Conservation (phyloP, 2,797 vertebrate species). For the Sebastolobus altivelis region DNA sequence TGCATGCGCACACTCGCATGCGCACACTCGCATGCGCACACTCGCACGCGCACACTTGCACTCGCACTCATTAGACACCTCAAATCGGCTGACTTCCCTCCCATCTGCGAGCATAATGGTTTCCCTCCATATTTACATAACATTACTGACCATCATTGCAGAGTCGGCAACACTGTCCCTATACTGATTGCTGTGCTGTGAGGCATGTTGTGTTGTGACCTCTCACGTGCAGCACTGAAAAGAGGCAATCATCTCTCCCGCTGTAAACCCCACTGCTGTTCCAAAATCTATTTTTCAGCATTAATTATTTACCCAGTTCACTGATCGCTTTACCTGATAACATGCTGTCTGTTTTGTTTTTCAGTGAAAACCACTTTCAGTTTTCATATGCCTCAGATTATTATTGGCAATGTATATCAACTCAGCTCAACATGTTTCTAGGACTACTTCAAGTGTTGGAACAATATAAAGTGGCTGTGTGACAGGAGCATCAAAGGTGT, state of each 20-base stretch:
- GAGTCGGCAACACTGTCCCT: slow-evolving; percentile 8
- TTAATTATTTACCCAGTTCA: slow-evolving; percentile 34
- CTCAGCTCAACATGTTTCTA: slow-evolving; percentile 8
- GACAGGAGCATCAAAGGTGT: background rate
- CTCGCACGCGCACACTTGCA: background rate
- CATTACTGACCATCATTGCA: slow-evolving; percentile 38
- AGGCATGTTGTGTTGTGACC: slow-evolving; percentile 33
- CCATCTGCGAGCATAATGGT: slow-evolving; percentile 41
- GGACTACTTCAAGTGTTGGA: background rate
- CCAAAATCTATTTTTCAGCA: slow-evolving; percentile 30
- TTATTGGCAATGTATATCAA: background rate
- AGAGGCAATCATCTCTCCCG: slow-evolving; percentile 35
- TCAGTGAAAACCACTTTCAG: background rate
- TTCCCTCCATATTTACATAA: slow-evolving; percentile 59
- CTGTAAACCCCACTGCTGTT: slow-evolving; percentile 12
- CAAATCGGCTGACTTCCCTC: slow-evolving; percentile 30
- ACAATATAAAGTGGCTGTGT: slow-evolving; percentile 6
- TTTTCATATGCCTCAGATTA: background rate
- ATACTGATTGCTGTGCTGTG: slow-evolving; percentile 35
- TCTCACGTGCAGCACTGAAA: slow-evolving; percentile 24
- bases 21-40: background rate
- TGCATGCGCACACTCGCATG: slow-evolving; percentile 1
- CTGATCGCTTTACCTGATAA: slow-evolving; percentile 3
- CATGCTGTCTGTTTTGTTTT: background rate
- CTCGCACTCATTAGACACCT: slow-evolving; percentile 37